These are phyloP conservation scores for Aldrovandia affinis DNA, from an alignment of 2,797 vertebrate species.

Conservation along the genomic window DNA sequence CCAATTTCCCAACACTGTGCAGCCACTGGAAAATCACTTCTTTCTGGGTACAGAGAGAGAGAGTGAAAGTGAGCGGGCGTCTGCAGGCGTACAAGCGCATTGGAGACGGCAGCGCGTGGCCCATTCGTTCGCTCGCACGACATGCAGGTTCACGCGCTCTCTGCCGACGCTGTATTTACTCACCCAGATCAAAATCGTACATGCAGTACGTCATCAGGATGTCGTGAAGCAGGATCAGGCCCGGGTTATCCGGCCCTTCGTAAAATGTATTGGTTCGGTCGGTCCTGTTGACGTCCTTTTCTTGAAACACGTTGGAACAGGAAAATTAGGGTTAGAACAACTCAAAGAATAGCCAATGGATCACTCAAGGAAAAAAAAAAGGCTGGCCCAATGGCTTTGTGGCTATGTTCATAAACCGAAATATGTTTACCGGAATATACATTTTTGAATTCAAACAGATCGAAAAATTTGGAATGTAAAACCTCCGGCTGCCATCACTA, in stretches of 20 bases:
- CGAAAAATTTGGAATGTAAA: not conserved
- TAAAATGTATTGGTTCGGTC: constrained; percentile 95
- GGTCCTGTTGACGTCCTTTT: constrained; percentile 96
- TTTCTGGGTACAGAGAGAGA: not conserved
- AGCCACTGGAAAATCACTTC: not conserved
- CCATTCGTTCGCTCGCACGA: not conserved
- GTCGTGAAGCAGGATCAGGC: constrained; percentile 91
- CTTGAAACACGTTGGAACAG: constrained; percentile 64
- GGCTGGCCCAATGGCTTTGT: no score
- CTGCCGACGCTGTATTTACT: constrained; percentile 55
- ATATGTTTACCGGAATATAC: not conserved
- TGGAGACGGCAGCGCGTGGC: not conserved
- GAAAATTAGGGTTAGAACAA: not conserved
- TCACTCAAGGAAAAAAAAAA: no score
- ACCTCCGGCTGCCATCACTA: not conserved
- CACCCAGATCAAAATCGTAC: constrained; percentile 96
- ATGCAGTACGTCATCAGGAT: constrained; percentile 99
- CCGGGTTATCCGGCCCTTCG: constrained; percentile 92
- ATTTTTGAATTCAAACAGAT: no score
- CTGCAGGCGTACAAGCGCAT: not conserved
- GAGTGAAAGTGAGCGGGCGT: not conserved
- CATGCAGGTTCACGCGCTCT: not conserved
- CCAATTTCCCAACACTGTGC: not conserved
- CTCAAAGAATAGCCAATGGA: no score
- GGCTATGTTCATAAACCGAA: no score